A percentile compares a stretch with the other conserved stretches of the same genome.
Evolutionary conservation across 2,888 invertebrate species (phyloP).

Genomic region (Disparrhopalites patrizii): DNA sequence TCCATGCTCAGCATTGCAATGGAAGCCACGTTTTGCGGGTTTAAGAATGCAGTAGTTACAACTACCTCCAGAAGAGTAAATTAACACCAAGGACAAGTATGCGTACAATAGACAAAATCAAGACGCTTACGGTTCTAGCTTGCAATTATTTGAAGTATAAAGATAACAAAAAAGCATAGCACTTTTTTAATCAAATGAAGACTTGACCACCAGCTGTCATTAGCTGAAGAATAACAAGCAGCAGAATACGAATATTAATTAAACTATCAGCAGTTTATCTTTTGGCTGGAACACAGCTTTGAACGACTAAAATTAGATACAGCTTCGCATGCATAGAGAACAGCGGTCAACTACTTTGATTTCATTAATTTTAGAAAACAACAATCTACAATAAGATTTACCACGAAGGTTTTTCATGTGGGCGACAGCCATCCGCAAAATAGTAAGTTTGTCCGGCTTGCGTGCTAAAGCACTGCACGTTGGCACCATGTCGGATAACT

Average conservation of each 20-base stretch:
- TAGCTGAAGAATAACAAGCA: slow-evolving; percentile 18
- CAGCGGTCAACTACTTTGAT: neutral
- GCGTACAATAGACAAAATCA: too few relatives aligned
- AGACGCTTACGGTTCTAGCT: too few relatives aligned
- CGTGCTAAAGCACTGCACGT: slow-evolving; percentile 96
- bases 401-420: slow-evolving; percentile 98
- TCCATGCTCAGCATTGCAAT: slow-evolving; percentile 4
- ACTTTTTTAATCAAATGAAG: neutral
- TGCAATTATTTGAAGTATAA: too few relatives aligned
- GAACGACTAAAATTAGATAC: neutral
- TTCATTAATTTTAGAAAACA: neutral
- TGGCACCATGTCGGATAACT: slow-evolving; percentile 99
- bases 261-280: neutral
- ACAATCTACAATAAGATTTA: slow-evolving; percentile 57
- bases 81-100: too few relatives aligned
- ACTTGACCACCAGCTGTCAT: slow-evolving; percentile 11
- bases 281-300: neutral
- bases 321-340: neutral
- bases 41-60: too few relatives aligned
- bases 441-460: slow-evolving; percentile 98
- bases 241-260: slow-evolving; percentile 19
- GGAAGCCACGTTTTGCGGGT: too few relatives aligned
- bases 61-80: too few relatives aligned
- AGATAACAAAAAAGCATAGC: neutral
- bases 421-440: slow-evolving; percentile 97